Evolutionary conservation across 2,888 invertebrate genomes (phyloP).

Genomic region (Lasiommata megera): DNA sequence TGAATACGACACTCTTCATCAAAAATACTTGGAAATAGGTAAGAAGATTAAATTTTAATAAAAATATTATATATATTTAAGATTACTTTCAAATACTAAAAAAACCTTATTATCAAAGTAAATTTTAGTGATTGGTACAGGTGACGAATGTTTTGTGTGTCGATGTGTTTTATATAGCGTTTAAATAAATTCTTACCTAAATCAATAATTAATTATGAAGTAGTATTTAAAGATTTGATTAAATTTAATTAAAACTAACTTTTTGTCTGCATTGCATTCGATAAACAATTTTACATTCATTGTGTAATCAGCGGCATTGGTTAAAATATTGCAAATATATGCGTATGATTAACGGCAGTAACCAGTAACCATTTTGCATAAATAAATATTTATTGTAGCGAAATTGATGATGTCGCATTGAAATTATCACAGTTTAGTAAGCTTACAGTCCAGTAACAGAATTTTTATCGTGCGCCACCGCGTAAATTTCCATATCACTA

Average conservation of each 20-base stretch:
- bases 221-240: neutral
- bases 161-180: too few species aligned
- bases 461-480: neutral
- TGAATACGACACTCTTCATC: slow-evolving; percentile 94
- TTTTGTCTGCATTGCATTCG: neutral
- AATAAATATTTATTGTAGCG: slow-evolving; percentile 18
- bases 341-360: slow-evolving; percentile 11
- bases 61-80: too few species aligned
- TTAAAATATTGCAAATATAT: slow-evolving; percentile 16
- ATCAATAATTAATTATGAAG: neutral
- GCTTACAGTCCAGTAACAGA: neutral
- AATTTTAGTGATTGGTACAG: too few species aligned
- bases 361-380: slow-evolving; percentile 13
- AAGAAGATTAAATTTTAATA: too few species aligned
- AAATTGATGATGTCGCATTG: slow-evolving; percentile 22
- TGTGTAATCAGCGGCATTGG: neutral
- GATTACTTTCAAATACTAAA: too few species aligned
- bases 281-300: neutral
- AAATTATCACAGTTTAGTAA: slow-evolving; percentile 10
- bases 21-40: slow-evolving; percentile 97
- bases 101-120: too few species aligned
- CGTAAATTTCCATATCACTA: too few species aligned
- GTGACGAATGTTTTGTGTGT: too few species aligned
- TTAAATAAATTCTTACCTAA: too few species aligned
- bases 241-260: neutral